Percentiles rank a stretch among this genome's conserved stretches.
Evolutionary conservation across 2,888 invertebrate species (phyloP).

Genomic region (Cephus runcator): DNA sequence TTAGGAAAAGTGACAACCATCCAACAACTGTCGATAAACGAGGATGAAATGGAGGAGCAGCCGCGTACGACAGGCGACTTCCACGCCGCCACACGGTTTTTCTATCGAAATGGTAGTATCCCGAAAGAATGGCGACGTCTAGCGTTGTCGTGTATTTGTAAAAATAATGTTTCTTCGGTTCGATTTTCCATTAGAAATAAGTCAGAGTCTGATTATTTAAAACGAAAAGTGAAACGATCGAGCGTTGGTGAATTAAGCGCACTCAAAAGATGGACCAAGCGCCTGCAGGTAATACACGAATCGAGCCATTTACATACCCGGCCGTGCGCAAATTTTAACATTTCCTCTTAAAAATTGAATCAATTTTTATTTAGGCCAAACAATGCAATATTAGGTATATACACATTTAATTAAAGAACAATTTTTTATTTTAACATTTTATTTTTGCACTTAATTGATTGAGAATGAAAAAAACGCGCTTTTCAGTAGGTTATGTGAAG

Average conservation of each 20-base stretch:
- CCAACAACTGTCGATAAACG: neutral
- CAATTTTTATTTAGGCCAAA: neutral
- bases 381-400: no score
- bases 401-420: neutral
- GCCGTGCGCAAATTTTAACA: conserved; percentile 32
- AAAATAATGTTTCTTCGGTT: conserved; percentile 39
- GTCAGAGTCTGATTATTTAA: conserved; percentile 26
- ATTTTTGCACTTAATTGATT: neutral
- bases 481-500: no score
- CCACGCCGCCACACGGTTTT: no score
- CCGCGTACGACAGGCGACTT: no score
- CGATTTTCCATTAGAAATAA: conserved; percentile 18
- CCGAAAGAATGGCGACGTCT: conserved; percentile 39
- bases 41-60: neutral
- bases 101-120: no score
- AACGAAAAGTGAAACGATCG: conserved; percentile 23
- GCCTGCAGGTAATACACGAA: conserved; percentile 52
- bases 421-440: neutral
- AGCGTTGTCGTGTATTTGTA: conserved; percentile 44
- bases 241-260: conserved; percentile 16
- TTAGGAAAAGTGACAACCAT: neutral
- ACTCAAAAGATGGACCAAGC: conserved; percentile 56
- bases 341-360: neutral
- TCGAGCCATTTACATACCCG: conserved; percentile 16
- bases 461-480: no score